A percentile compares a stretch with the other conserved stretches of the same genome.
Conservation (phyloP, 2,888 invertebrate genomes). For the Colostygia pectinataria region DNA sequence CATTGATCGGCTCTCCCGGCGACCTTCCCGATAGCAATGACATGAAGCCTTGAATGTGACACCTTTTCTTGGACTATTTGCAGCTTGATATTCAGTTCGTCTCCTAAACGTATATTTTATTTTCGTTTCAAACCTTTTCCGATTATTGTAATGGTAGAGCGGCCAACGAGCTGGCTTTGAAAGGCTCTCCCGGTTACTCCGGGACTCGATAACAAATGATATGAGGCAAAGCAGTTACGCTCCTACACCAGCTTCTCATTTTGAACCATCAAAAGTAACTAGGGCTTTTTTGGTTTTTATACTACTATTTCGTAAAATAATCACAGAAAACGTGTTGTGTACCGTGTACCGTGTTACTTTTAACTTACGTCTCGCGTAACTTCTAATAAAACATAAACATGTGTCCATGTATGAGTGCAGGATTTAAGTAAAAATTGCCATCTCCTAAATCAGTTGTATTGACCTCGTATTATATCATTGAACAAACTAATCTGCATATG, state of each 20-base stretch:
- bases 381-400: too few relatives aligned
- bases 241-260: not conserved
- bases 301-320: too few relatives aligned
- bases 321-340: too few relatives aligned
- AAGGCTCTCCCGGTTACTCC: conserved; percentile 10
- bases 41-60: not conserved
- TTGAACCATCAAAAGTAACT: not conserved
- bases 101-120: not conserved
- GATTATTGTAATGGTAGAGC: not conserved
- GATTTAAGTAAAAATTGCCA: too few relatives aligned
- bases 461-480: too few relatives aligned
- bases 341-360: too few relatives aligned
- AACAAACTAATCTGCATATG: too few relatives aligned
- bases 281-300: too few relatives aligned
- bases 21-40: conserved; percentile 37
- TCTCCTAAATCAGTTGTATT: too few relatives aligned
- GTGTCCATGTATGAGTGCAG: too few relatives aligned
- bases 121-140: not conserved
- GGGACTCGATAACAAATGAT: not conserved
- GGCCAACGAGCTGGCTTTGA: conserved; percentile 14
- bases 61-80: not conserved
- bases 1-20: conserved; percentile 57
- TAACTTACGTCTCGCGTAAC: too few relatives aligned
- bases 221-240: not conserved
- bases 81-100: not conserved